Evolutionary conservation across 2,888 invertebrate genomes (phyloP).

Genomic region (Odiellus spinosus): DNA sequence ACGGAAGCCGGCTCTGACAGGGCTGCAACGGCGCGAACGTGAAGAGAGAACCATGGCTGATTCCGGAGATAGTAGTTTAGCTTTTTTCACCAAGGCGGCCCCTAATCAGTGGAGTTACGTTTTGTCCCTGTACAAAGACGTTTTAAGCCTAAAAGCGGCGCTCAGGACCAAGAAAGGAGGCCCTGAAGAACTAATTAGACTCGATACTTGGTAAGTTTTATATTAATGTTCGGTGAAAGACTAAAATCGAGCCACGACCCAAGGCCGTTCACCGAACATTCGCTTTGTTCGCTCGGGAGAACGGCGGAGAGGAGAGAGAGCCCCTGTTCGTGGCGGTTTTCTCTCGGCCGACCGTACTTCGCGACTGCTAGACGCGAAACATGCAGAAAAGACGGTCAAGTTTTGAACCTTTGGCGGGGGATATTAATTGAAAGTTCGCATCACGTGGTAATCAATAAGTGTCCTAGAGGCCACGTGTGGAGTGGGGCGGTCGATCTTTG

Average conservation of each 20-base stretch:
- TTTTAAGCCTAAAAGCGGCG: slow-evolving; percentile 74
- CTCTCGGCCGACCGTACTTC: too few species aligned
- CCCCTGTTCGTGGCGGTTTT: too few species aligned
- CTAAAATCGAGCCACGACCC: too few species aligned
- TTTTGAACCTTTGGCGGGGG: slow-evolving; percentile 2
- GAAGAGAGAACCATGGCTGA: slow-evolving; percentile 15
- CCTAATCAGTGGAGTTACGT: slow-evolving; percentile 66
- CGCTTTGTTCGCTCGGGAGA: too few species aligned
- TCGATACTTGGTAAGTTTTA: slow-evolving; percentile 74
- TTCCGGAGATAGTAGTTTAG: slow-evolving; percentile 19
- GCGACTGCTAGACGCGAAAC: too few species aligned
- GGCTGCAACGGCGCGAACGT: too few species aligned
- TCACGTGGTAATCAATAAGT: slow-evolving; percentile 3
- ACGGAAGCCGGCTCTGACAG: too few species aligned
- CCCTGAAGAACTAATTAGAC: slow-evolving; percentile 80
- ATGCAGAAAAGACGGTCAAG: neutral
- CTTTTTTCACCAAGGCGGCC: slow-evolving; percentile 81
- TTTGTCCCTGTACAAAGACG: slow-evolving; percentile 77
- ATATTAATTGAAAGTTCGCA: slow-evolving; percentile 1
- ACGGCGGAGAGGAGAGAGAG: too few species aligned
- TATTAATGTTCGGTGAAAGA: too few species aligned
- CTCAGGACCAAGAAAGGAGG: slow-evolving; percentile 61
- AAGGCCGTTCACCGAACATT: too few species aligned
- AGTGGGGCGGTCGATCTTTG: too few species aligned
- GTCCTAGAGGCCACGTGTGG: neutral